These are phyloP conservation scores for Elephantulus edwardii DNA, from an alignment of 2,113 vertebrate species.

Conservation along the genomic window DNA sequence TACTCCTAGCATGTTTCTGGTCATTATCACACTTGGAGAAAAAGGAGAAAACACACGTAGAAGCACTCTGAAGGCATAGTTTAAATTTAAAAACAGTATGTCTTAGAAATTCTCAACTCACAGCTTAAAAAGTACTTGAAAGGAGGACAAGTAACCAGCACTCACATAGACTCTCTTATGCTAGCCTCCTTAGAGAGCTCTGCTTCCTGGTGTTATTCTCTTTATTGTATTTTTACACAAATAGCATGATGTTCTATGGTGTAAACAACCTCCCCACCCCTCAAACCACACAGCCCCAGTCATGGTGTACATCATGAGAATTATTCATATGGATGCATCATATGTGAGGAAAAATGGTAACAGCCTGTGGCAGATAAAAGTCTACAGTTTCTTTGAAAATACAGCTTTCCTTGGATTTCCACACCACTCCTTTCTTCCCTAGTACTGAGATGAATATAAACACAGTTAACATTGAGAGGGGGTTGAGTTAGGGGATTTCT, in stretches of 20 bases:
- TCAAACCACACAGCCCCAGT: no score
- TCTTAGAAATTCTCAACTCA: neutral
- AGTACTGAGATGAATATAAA: neutral
- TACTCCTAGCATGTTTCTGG: neutral
- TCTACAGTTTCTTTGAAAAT: neutral
- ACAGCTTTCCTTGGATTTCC: no score
- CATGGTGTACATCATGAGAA: no score
- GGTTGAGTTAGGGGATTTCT: neutral
- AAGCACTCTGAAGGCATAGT: constrained; percentile 2
- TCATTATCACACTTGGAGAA: neutral
- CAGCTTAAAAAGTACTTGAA: neutral
- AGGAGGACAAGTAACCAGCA: neutral
- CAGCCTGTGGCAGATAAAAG: neutral
- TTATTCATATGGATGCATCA: no score
- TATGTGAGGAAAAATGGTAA: no score
- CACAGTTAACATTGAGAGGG: neutral
- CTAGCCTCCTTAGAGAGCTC: neutral
- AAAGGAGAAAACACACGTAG: neutral
- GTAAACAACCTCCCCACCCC: no score
- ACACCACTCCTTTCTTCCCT: neutral
- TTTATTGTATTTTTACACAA: no score
- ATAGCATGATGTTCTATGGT: no score
- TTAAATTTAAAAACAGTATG: neutral
- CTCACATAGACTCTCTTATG: neutral
- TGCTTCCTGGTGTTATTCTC: neutral